Evolutionary conservation across 2,113 vertebrate genomes (phyloP).

Genomic region (Lepus americanus): DNA sequence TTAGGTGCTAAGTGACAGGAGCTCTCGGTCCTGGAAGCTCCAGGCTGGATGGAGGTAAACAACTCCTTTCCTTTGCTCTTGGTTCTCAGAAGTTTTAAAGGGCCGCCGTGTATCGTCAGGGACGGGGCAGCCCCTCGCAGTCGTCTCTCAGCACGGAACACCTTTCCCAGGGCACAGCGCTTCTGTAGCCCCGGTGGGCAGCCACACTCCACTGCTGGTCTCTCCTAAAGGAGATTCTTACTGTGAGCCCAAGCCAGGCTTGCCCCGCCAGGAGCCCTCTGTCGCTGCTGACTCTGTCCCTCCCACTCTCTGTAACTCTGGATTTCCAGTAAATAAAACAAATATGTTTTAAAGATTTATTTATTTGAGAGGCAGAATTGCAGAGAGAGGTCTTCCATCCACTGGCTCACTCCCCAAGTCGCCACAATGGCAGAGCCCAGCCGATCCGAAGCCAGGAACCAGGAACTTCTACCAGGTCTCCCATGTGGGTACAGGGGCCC

Average conservation of each 20-base stretch:
- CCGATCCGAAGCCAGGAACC: too few relatives aligned
- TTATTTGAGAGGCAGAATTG: too few relatives aligned
- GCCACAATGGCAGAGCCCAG: too few relatives aligned
- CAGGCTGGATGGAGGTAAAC: background rate
- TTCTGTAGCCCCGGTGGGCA: too few relatives aligned
- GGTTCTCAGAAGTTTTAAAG: background rate
- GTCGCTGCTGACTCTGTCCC: background rate
- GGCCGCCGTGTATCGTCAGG: fast-evolving
- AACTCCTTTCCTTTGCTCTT: background rate
- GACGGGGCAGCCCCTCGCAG: background rate
- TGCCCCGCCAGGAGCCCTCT: background rate
- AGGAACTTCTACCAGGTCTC: too few relatives aligned
- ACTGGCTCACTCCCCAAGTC: too few relatives aligned
- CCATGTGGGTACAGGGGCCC: too few relatives aligned
- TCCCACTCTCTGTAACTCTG: too few relatives aligned
- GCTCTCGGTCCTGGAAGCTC: background rate
- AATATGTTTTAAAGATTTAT: too few relatives aligned
- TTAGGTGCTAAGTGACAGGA: background rate
- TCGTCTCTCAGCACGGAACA: background rate
- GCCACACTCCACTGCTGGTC: background rate
- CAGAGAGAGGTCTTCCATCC: too few relatives aligned
- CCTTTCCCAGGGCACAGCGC: background rate
- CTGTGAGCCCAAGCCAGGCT: background rate
- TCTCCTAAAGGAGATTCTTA: background rate
- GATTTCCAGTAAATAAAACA: too few relatives aligned